Percentiles rank a stretch among this genome's conserved stretches.
Conservation (phyloP, 2,888 invertebrate genomes). For the Osmoderma eremita region DNA sequence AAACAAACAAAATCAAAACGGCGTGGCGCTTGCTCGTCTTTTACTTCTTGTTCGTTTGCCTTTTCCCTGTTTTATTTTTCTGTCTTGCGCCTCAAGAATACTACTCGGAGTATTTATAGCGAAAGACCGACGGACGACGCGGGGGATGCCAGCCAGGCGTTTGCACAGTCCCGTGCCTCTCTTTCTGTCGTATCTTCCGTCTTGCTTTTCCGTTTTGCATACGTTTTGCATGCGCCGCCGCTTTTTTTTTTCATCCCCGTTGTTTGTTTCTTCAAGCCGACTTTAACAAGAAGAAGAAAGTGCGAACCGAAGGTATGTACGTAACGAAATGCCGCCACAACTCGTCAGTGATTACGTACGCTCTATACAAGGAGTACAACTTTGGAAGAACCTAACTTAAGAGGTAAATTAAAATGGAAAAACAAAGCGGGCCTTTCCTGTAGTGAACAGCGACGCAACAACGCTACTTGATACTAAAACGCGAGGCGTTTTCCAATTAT, state of each 20-base stretch:
- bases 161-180: constrained; percentile 24
- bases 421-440: neutral
- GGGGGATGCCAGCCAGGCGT: constrained; percentile 14
- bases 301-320: constrained; percentile 22
- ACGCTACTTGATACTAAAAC: neutral
- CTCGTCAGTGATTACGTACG: constrained; percentile 39
- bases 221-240: neutral
- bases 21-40: constrained; percentile 24
- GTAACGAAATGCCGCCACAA: constrained; percentile 31
- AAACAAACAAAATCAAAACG: constrained; percentile 33
- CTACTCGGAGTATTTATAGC: constrained; percentile 31
- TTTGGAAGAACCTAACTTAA: neutral
- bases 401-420: constrained; percentile 9
- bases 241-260: constrained; percentile 6
- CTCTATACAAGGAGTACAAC: constrained; percentile 32
- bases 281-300: constrained; percentile 3
- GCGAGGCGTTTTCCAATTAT: neutral
- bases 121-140: constrained; percentile 24
- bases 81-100: constrained; percentile 15
- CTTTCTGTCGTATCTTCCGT: neutral
- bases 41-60: constrained; percentile 7
- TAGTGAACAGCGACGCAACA: neutral
- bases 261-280: constrained; percentile 20
- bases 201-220: constrained; percentile 25
- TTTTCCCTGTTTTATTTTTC: constrained; percentile 19